Conservation (phyloP, 2,113 vertebrate genomes). For the Brachyhypopomus gauderio region DNA sequence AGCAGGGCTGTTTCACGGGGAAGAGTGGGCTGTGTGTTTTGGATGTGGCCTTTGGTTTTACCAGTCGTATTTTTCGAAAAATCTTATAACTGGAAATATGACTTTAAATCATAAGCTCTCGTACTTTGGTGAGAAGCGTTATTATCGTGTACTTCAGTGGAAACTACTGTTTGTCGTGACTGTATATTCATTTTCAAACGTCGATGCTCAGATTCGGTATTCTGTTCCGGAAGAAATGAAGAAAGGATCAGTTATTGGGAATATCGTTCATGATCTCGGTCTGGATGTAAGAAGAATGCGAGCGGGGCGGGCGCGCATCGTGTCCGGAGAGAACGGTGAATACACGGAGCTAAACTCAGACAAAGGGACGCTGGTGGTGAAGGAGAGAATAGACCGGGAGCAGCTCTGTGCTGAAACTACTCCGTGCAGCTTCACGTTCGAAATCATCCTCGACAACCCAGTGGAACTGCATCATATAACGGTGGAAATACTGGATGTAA, state of each 20-base stretch:
- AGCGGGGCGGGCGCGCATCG: slow-evolving; percentile 71
- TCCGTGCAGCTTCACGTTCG: slow-evolving; percentile 66
- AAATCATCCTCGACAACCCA: slow-evolving; percentile 75
- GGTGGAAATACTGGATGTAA: slow-evolving; percentile 73
- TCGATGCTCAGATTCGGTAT: slow-evolving; percentile 73
- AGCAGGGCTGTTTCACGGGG: not conserved
- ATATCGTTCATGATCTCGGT: slow-evolving; percentile 77
- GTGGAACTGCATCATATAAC: slow-evolving; percentile 70
- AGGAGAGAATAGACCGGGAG: slow-evolving; percentile 69
- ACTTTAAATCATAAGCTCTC: not conserved
- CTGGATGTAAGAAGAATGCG: slow-evolving; percentile 69
- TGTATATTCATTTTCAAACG: not conserved
- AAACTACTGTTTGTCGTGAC: slow-evolving; percentile 20
- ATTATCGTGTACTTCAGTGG: slow-evolving; percentile 2
- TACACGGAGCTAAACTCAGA: slow-evolving; percentile 61
- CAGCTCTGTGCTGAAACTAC: slow-evolving; percentile 64
- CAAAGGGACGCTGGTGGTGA: slow-evolving; percentile 63
- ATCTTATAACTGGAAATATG: not conserved
- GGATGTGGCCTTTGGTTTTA: not conserved
- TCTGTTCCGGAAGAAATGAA: slow-evolving; percentile 68
- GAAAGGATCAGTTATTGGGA: slow-evolving; percentile 48
- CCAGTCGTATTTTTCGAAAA: too few relatives aligned
- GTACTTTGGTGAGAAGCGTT: not conserved
- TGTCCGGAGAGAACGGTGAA: slow-evolving; percentile 65
- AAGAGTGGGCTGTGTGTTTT: not conserved